These are phyloP conservation scores for Rapana venosa DNA, from an alignment of 2,888 invertebrate species.

Conservation along the genomic window DNA sequence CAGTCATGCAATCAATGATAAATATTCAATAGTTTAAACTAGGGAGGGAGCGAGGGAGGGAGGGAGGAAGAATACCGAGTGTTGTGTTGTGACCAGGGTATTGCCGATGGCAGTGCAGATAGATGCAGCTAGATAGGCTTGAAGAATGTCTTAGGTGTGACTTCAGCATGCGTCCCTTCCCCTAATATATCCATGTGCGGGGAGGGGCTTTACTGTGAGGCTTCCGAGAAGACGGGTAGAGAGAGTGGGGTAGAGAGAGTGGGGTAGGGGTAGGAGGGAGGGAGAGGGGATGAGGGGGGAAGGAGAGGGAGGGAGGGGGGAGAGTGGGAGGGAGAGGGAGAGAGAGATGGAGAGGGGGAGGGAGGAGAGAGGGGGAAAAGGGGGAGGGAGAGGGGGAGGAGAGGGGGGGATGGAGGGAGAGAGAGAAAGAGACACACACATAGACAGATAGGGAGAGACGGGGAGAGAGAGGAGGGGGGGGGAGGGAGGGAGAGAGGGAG, in stretches of 20 bases:
- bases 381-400: background rate
- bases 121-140: too few relatives aligned
- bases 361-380: background rate
- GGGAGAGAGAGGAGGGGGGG: background rate
- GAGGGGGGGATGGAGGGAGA: background rate
- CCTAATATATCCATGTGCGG: too few relatives aligned
- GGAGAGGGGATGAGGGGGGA: conserved; percentile 17
- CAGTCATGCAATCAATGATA: too few relatives aligned
- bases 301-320: conserved; percentile 14
- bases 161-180: too few relatives aligned
- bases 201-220: too few relatives aligned
- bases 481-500: background rate
- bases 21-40: too few relatives aligned
- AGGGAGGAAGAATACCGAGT: too few relatives aligned
- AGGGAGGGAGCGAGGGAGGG: too few relatives aligned
- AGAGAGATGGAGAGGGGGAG: background rate
- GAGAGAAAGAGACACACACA: background rate
- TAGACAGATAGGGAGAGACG: background rate
- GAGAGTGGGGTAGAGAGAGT: background rate
- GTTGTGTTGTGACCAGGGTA: too few relatives aligned
- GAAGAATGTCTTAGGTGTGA: too few relatives aligned
- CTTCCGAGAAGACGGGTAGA: background rate
- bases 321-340: background rate
- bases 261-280: background rate
- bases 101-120: too few relatives aligned